Base-by-base conservation (phyloP, 2,888 invertebrate species). In the Aleiodes leptofemur region DNA sequence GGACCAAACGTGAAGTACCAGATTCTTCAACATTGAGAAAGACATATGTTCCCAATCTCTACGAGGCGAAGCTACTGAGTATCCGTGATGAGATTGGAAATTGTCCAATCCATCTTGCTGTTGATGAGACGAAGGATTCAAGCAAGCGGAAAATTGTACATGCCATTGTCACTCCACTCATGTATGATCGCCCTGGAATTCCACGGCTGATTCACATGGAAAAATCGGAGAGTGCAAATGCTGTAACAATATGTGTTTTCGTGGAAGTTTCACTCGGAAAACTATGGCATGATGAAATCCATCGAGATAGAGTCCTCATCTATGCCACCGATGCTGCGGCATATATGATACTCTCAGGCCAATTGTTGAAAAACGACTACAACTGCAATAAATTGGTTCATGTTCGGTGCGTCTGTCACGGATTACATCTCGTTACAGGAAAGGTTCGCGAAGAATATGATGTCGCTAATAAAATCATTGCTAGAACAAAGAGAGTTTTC, bases 121-220 rank as follows among this genome's bases (percentile, higher is more conserved):
- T 69, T 29, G 69, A 69, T 55, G 53, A 69, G 51, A 69, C 69
- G 11, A 69, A 38, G 7, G 55, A 69, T 69, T 31, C 69, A 13
- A 16, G 23, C 23, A 55, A 55, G 29, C 43, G 69, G 14, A 51
- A 29, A 16, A 31, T 69, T 31, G 50, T 55, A 16, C 50, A 69
- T 69, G 53, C 69, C 34, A 53, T 23, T 2, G 23, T 23, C 23
- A 23, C 23, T 23, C 23, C 23, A 23, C 23, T 23, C 23, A 23
- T 23, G 16, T 8, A 50, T 16, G 53, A 69, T 55, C 51, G 29
- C 6, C 51, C 69, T 50, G 53, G 53, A 50, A 31, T 3, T 38
- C 55, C 69, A 16, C 51, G 51, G 13, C 13, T 69, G 8, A 50
- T 69, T 34, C 48, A 69, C 16, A 31, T 34, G 9, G 69, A 43